A percentile compares a stretch with the other conserved stretches of the same genome.
These are phyloP conservation scores for Aspiorhynchus laticeps DNA, from an alignment of 2,113 vertebrate genomes.

Conservation along the genomic window DNA sequence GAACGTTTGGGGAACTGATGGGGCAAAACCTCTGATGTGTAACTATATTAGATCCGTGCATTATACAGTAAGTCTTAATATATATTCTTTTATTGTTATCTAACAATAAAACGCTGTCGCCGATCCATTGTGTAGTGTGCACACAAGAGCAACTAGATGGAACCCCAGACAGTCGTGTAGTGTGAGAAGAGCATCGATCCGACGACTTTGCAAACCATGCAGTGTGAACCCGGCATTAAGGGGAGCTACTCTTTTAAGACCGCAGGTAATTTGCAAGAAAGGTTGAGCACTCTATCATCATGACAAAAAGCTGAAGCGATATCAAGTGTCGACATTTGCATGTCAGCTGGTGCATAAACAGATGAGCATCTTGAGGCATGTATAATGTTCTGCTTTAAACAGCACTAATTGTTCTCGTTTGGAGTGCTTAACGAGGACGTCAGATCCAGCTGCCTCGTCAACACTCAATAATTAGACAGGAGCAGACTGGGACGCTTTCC, in stretches of 20 bases:
- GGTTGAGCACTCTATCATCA: background rate
- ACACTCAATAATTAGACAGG: constrained; percentile 60
- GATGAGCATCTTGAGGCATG: constrained; percentile 30
- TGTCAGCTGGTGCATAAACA: constrained; percentile 27
- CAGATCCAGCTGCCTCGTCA: constrained; percentile 55
- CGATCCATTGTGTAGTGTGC: too few species aligned
- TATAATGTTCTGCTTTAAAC: constrained; percentile 60
- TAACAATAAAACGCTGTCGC: too few species aligned
- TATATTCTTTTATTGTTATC: too few species aligned
- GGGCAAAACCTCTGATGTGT: too few species aligned
- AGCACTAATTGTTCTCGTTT: constrained; percentile 64
- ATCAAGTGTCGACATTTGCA: constrained; percentile 16
- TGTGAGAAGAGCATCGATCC: background rate
- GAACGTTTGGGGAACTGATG: too few species aligned
- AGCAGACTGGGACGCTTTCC: constrained; percentile 18
- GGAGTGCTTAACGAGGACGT: constrained; percentile 48
- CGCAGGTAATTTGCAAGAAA: background rate
- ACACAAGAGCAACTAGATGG: too few species aligned
- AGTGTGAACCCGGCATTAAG: background rate
- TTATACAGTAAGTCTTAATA: too few species aligned
- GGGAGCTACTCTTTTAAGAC: background rate
- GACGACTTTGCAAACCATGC: background rate
- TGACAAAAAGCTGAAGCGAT: background rate
- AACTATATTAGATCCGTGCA: too few species aligned
- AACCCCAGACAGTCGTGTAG: too few species aligned